A percentile compares a stretch with the other conserved stretches of the same genome.
Conservation (phyloP, 2,797 vertebrate genomes). For the Echiichthys vipera region DNA sequence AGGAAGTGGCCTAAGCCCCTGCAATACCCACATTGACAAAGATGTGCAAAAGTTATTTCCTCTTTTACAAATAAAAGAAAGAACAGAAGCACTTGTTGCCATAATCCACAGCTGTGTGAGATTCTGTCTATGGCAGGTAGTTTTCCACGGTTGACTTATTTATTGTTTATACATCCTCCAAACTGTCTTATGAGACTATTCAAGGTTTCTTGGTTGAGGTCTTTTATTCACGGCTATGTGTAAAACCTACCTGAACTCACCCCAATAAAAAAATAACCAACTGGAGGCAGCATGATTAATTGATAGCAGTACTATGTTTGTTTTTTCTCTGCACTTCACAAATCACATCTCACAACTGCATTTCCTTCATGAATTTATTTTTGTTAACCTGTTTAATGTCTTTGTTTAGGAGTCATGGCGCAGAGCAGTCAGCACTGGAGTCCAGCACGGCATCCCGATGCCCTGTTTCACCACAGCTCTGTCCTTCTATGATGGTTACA, state of each 20-base stretch:
- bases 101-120: not conserved
- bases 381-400: not conserved
- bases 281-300: too few species aligned
- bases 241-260: too few species aligned
- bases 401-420: conserved; percentile 92
- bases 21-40: conserved; percentile 52
- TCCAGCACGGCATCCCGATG: conserved; percentile 95
- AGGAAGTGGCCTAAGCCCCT: conserved; percentile 55
- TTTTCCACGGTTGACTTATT: not conserved
- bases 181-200: too few species aligned
- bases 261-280: too few species aligned
- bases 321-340: too few species aligned
- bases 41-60: conserved; percentile 36
- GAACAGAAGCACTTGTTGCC: not conserved
- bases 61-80: conserved; percentile 21
- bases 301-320: too few species aligned
- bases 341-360: not conserved
- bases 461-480: conserved; percentile 97
- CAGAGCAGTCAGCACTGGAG: conserved; percentile 88
- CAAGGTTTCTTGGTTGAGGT: too few species aligned
- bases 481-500: conserved; percentile 97
- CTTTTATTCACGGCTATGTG: too few species aligned
- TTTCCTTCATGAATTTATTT: not conserved
- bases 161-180: not conserved
- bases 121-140: too few species aligned